Evolutionary conservation across 2,888 invertebrate genomes (phyloP).

Genomic region (Plemyria rubiginata): DNA sequence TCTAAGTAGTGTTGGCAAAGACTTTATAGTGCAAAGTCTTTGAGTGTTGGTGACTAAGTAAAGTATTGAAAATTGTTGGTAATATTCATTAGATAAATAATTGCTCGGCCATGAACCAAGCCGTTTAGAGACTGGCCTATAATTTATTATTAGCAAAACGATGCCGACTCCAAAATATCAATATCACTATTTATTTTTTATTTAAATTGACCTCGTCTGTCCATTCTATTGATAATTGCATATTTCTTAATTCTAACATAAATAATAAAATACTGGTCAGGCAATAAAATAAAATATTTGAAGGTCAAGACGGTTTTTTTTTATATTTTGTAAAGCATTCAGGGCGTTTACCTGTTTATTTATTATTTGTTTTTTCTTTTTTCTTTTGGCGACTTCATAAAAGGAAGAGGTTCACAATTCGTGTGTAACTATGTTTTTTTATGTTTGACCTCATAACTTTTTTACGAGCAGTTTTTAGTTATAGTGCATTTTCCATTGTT

Average conservation of each 20-base stretch:
- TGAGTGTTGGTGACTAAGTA: too few species aligned
- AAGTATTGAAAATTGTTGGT: too few species aligned
- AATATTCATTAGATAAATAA: constrained; percentile 7
- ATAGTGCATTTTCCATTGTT: too few species aligned
- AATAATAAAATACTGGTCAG: not conserved
- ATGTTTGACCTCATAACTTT: too few species aligned
- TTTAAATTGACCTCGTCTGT: constrained; percentile 13
- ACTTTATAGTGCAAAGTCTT: too few species aligned
- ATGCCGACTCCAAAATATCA: constrained; percentile 3
- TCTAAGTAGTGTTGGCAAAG: too few species aligned
- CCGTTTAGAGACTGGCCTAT: constrained; percentile 19
- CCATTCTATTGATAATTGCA: constrained; percentile 6
- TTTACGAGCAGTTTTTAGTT: too few species aligned
- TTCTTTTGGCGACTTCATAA: too few species aligned
- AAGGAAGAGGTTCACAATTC: too few species aligned
- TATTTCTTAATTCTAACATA: not conserved
- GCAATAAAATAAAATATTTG: constrained; percentile 3
- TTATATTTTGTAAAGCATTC: not conserved
- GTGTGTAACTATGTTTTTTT: too few species aligned
- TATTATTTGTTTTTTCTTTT: too few species aligned
- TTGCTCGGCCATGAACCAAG: constrained; percentile 23
- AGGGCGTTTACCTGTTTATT: too few species aligned
- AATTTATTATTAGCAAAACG: constrained; percentile 12
- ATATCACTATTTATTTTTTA: constrained; percentile 9
- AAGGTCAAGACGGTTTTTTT: constrained; percentile 2